Conservation (phyloP, 2,113 vertebrate genomes). For the Pteronura brasiliensis region DNA sequence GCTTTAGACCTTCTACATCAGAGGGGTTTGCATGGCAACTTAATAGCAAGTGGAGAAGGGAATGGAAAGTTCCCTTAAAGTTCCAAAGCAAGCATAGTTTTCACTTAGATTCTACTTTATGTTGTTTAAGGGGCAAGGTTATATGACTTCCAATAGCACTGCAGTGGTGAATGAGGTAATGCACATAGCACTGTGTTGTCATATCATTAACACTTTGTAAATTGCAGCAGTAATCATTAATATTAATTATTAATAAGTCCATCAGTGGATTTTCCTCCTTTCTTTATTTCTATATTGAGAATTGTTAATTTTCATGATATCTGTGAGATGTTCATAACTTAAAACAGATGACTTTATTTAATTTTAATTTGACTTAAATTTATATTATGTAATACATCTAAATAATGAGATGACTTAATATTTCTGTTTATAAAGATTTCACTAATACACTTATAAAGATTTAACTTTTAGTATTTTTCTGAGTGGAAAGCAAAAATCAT, state of each 20-base stretch:
- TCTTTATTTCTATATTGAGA: background rate
- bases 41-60: background rate
- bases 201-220: background rate
- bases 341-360: background rate
- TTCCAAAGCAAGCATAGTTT: background rate
- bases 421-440: background rate
- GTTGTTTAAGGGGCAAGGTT: background rate
- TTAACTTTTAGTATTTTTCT: background rate
- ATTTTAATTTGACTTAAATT: slow-evolving; percentile 44
- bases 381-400: background rate
- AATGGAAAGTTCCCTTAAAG: background rate
- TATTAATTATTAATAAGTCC: background rate
- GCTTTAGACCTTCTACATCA: background rate
- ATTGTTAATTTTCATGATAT: background rate
- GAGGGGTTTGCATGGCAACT: background rate
- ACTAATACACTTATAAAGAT: background rate
- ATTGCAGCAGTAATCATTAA: background rate
- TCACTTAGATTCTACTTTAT: background rate
- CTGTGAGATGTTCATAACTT: background rate
- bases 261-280: background rate
- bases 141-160: background rate
- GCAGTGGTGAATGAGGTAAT: background rate
- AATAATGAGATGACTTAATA: background rate
- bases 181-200: background rate
- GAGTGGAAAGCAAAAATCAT: background rate